phyloP scores from a whole-genome alignment of 1,140 invertebrate species.

The Hyphantria cunea region DNA sequence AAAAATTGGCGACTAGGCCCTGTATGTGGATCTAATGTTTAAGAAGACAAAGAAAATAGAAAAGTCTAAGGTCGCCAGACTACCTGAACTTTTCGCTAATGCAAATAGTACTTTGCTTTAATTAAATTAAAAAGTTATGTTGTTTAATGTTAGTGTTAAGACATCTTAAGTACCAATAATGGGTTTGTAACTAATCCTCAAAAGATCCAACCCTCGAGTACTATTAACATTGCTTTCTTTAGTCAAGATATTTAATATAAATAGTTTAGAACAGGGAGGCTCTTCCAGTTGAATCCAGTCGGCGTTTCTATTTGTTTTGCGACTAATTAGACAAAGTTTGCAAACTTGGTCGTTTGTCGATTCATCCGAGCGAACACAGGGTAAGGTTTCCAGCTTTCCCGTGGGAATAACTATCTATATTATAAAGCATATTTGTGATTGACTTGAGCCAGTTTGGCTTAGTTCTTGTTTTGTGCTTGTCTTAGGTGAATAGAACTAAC shows the following conservation, averaged over 20 bases:
- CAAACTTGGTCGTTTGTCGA: slow-evolving; percentile 33
- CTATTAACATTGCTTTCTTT: background rate
- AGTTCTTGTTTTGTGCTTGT: background rate
- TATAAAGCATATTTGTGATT: slow-evolving; percentile 2
- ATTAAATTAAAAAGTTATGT: no score
- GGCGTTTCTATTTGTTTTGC: slow-evolving; percentile 45
- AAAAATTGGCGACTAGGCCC: no score
- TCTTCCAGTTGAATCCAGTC: slow-evolving; percentile 30
- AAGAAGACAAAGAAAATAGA: no score
- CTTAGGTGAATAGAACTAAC: background rate
- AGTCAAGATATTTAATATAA: background rate
- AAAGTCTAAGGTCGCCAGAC: no score
- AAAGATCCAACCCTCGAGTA: background rate
- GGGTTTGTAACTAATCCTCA: no score
- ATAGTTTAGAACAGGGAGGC: slow-evolving; percentile 15
- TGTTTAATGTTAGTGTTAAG: no score
- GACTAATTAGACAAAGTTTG: slow-evolving; percentile 55
- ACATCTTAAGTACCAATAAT: no score
- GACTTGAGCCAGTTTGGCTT: background rate
- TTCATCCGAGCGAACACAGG: slow-evolving; percentile 28
- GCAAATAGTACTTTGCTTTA: no score
- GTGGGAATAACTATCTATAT: slow-evolving; percentile 24
- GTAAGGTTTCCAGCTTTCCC: slow-evolving; percentile 38
- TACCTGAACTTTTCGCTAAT: no score
- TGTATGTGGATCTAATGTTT: no score